A percentile compares a stretch with the other conserved stretches of the same genome.
phyloP scores from a whole-genome alignment of 2,888 invertebrate species.

The Synergus itoensis region DNA sequence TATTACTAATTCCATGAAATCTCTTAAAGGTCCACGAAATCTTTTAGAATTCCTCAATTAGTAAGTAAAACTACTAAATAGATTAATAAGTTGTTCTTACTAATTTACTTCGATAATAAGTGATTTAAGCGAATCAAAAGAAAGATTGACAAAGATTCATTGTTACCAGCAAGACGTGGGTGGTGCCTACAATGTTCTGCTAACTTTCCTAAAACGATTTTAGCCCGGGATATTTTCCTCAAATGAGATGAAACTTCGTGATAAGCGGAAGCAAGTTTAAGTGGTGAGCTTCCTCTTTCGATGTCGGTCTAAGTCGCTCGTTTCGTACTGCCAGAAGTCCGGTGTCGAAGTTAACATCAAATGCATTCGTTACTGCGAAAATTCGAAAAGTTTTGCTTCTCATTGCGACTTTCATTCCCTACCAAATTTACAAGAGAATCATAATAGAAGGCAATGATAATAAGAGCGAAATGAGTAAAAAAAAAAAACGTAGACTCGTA shows the following conservation, averaged over 20 bases:
- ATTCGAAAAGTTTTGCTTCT: not conserved
- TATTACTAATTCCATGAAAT: no score
- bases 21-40: no score
- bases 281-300: slow-evolving; percentile 22
- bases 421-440: not conserved
- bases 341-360: slow-evolving; percentile 33
- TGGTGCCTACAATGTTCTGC: not conserved
- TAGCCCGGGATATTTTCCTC: slow-evolving; percentile 28
- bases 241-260: slow-evolving; percentile 22
- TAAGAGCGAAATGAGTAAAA: no score
- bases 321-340: slow-evolving; percentile 9
- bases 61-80: no score
- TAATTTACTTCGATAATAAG: no score
- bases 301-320: not conserved
- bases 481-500: no score
- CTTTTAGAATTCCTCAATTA: no score
- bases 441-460: not conserved
- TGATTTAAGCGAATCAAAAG: not conserved
- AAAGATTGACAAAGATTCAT: not conserved
- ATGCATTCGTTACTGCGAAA: slow-evolving; percentile 22
- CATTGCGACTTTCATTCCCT: slow-evolving; percentile 1
- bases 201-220: slow-evolving; percentile 32
- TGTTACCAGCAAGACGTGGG: not conserved
- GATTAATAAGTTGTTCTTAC: no score
- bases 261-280: slow-evolving; percentile 37